Conservation (phyloP, 1,140 invertebrate genomes). For the Anadara kagoshimensis region DNA sequence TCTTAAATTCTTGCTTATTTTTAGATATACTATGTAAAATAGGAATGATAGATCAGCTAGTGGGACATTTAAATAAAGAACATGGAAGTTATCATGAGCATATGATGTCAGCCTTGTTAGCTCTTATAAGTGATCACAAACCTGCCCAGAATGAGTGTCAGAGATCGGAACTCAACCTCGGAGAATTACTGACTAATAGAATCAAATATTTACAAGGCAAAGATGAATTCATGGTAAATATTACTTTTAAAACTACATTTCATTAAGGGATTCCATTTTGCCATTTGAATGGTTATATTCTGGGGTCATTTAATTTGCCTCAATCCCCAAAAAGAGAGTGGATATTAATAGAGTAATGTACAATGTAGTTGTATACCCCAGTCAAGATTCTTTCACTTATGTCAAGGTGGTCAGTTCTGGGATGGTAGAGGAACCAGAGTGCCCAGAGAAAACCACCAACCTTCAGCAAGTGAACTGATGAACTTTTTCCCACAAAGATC, state of each 20-base stretch:
- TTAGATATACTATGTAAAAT: conserved; percentile 76
- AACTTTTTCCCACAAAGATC: no score
- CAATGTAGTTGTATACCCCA: no score
- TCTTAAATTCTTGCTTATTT: conserved; percentile 16
- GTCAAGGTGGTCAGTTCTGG: no score
- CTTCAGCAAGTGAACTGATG: no score
- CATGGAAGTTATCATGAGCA: conserved; percentile 77
- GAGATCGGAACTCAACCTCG: conserved; percentile 75
- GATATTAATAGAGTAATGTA: no score
- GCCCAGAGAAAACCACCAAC: no score
- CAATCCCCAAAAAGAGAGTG: no score
- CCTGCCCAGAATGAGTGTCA: conserved; percentile 75
- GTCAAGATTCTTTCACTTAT: no score
- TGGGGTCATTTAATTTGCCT: no score
- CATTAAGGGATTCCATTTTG: neutral
- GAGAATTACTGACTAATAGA: conserved; percentile 71
- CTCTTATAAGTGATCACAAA: conserved; percentile 74
- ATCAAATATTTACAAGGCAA: conserved; percentile 67
- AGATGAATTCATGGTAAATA: conserved; percentile 68
- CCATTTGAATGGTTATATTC: no score
- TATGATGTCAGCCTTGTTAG: conserved; percentile 75
- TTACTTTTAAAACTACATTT: neutral
- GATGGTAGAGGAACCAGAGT: no score
- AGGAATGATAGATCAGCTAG: conserved; percentile 78
- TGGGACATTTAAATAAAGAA: conserved; percentile 74